Percentiles rank a stretch among this genome's conserved stretches.
Conservation (phyloP, 2,797 vertebrate genomes). For the Trachops cirrhosus region DNA sequence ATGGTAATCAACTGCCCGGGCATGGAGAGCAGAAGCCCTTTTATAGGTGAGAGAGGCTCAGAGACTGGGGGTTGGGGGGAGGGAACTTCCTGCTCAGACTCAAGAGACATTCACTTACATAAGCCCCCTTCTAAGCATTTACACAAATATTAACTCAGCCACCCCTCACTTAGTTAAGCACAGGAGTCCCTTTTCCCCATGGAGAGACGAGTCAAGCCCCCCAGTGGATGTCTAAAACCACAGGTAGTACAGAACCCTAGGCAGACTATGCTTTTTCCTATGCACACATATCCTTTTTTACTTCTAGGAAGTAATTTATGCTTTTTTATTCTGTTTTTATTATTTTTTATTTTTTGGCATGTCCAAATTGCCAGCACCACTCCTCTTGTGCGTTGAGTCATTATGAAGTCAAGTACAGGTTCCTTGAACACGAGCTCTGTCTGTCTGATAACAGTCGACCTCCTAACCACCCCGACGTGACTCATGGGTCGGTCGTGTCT, state of each 20-base stretch:
- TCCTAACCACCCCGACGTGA: not conserved
- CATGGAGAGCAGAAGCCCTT: fast-evolving
- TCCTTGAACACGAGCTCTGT: not conserved
- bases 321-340: not conserved
- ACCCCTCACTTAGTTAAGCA: not conserved
- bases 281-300: too few relatives aligned
- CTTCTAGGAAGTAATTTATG: not conserved
- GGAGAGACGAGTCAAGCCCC: not conserved
- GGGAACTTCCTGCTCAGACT: not conserved
- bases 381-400: not conserved
- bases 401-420: not conserved
- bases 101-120: not conserved
- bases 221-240: not conserved
- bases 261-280: not conserved
- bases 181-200: fast-evolving
- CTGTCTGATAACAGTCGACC: not conserved
- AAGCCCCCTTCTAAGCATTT: not conserved
- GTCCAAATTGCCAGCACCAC: not conserved
- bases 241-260: too few relatives aligned
- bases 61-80: not conserved
- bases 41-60: not conserved
- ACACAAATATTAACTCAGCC: not conserved
- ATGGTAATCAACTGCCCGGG: not conserved
- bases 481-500: fast-evolving
- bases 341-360: not conserved